Evolutionary conservation across 2,797 vertebrate genomes (phyloP).

Genomic region (Prunella strophiata): DNA sequence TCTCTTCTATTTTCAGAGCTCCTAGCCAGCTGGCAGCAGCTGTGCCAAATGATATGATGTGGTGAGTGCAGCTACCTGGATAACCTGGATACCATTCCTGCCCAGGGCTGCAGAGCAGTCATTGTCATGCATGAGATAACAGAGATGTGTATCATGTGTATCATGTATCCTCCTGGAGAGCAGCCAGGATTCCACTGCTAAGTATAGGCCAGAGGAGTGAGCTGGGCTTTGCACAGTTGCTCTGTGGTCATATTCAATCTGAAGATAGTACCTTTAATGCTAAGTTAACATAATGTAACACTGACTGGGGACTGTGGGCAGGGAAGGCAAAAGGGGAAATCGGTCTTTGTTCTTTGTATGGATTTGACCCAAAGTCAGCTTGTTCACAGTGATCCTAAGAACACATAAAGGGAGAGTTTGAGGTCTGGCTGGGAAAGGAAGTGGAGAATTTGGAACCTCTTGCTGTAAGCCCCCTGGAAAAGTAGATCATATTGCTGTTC

Average conservation of each 20-base stretch:
- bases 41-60: neutral
- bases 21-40: neutral
- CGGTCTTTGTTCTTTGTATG: accelerated
- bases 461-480: neutral
- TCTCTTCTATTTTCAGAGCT: neutral
- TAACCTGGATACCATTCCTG: conserved; percentile 46
- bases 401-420: neutral
- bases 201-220: conserved; percentile 32
- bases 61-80: conserved; percentile 38
- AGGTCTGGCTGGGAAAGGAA: neutral
- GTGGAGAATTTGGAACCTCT: neutral
- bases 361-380: neutral
- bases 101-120: neutral
- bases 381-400: neutral
- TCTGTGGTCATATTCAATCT: neutral
- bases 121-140: conserved; percentile 60
- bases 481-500: neutral
- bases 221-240: neutral
- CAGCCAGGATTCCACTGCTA: conserved; percentile 63
- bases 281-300: neutral
- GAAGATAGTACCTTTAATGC: conserved; percentile 18
- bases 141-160: neutral
- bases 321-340: neutral
- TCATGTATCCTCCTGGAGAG: conserved; percentile 41
- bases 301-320: accelerated